Conservation (phyloP, 2,113 vertebrate genomes). For the Chaetodon auriga region DNA sequence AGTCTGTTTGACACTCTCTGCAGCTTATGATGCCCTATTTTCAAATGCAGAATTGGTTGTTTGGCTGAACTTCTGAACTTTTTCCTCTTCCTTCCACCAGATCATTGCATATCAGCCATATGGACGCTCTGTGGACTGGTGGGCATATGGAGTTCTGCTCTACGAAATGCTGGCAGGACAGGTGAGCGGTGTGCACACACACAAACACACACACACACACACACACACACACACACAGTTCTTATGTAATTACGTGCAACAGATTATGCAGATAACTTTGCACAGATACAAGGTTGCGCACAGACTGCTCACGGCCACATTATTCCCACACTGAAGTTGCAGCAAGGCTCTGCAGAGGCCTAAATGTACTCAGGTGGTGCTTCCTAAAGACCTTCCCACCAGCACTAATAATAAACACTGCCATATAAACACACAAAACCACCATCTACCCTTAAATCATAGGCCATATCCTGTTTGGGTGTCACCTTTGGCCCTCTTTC, state of each 20-base stretch:
- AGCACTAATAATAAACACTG: conserved; percentile 4
- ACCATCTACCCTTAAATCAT: neutral
- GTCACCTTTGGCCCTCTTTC: neutral
- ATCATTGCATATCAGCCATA: conserved; percentile 99
- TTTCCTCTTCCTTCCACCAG: conserved; percentile 75
- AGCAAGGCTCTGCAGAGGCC: neutral
- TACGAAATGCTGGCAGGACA: conserved; percentile 98
- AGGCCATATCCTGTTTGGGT: neutral
- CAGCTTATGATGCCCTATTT: neutral
- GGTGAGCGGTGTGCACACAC: conserved; percentile 81
- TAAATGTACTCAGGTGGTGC: conserved; percentile 32
- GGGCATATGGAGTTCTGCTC: conserved; percentile 96
- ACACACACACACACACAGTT: conserved; percentile 22
- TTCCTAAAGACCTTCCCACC: conserved; percentile 32
- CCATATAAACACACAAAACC: neutral
- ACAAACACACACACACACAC: conserved; percentile 12
- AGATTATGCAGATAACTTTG: neutral
- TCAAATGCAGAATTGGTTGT: neutral
- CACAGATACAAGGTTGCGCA: neutral
- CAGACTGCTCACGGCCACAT: neutral
- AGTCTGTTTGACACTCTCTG: neutral
- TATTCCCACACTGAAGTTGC: neutral
- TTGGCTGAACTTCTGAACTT: neutral
- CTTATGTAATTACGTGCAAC: conserved; percentile 7
- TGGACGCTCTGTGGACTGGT: conserved; percentile 96